phyloP scores from a whole-genome alignment of 1,140 invertebrate genomes.

The Papilio helenus region DNA sequence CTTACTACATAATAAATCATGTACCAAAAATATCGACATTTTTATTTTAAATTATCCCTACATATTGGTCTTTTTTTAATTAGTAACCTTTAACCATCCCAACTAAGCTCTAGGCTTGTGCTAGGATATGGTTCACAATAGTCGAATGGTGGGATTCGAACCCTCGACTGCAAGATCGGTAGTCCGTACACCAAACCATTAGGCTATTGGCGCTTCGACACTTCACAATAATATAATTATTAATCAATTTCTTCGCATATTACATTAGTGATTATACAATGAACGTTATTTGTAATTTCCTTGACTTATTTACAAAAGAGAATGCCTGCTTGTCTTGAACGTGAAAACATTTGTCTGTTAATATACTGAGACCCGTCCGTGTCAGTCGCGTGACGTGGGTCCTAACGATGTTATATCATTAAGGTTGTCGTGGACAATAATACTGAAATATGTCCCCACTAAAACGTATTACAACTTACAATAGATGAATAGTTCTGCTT shows the following conservation, averaged over 20 bases:
- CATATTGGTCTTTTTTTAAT: too few species aligned
- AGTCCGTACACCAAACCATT: too few species aligned
- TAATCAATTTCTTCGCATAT: too few species aligned
- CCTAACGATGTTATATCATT: constrained; percentile 10
- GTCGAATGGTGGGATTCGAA: too few species aligned
- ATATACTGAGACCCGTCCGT: neutral
- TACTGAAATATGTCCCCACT: constrained; percentile 4
- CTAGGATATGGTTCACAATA: too few species aligned
- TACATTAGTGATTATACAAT: neutral
- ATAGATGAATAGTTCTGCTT: constrained; percentile 3
- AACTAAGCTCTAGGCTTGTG: too few species aligned
- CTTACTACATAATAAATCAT: neutral
- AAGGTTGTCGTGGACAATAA: constrained; percentile 20
- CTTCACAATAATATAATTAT: too few species aligned
- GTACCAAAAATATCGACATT: neutral
- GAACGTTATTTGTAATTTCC: neutral
- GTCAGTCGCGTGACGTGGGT: constrained; percentile 12
- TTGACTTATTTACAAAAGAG: neutral
- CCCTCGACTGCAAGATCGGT: too few species aligned
- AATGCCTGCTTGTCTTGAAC: neutral
- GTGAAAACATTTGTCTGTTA: constrained; percentile 24
- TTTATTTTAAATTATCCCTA: too few species aligned
- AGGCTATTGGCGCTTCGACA: too few species aligned
- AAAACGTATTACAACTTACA: neutral
- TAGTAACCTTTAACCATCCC: too few species aligned